Evolutionary conservation across 2,888 invertebrate genomes (phyloP).

Genomic region (Diaperis boleti): DNA sequence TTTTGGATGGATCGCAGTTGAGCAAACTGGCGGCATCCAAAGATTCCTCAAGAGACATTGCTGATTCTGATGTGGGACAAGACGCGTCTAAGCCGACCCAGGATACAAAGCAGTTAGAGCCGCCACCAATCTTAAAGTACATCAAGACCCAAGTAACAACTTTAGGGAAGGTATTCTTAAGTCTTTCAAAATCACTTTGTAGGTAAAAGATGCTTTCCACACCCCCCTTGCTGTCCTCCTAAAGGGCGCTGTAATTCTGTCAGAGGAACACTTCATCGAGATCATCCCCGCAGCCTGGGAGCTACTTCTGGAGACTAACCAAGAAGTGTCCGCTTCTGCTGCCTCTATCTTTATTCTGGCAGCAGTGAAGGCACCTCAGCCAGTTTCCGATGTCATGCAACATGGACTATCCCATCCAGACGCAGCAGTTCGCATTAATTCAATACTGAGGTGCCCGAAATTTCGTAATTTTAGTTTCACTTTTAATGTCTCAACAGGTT

Average conservation of each 20-base stretch:
- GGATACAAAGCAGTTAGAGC: slow-evolving; percentile 70
- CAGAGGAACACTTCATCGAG: slow-evolving; percentile 88
- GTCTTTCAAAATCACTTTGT: no score
- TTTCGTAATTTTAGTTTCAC: not conserved
- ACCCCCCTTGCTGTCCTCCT: slow-evolving; percentile 87
- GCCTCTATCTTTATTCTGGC: slow-evolving; percentile 93
- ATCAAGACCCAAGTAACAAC: slow-evolving; percentile 73
- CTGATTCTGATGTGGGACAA: slow-evolving; percentile 67
- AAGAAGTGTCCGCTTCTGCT: slow-evolving; percentile 85
- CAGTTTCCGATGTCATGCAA: slow-evolving; percentile 91
- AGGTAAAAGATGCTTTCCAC: slow-evolving; percentile 88
- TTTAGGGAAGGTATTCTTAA: no score
- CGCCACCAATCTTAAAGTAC: slow-evolving; percentile 82
- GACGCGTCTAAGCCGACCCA: slow-evolving; percentile 55
- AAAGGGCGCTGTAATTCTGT: slow-evolving; percentile 90
- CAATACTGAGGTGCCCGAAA: slow-evolving; percentile 75
- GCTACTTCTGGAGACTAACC: slow-evolving; percentile 90
- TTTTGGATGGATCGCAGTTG: slow-evolving; percentile 67
- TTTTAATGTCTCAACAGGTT: slow-evolving; percentile 71
- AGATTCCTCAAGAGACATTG: slow-evolving; percentile 69
- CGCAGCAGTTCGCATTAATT: slow-evolving; percentile 84
- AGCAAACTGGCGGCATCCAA: slow-evolving; percentile 67
- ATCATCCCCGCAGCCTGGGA: slow-evolving; percentile 96
- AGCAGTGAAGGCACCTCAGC: slow-evolving; percentile 91
- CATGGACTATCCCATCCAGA: slow-evolving; percentile 87